A percentile compares a stretch with the other conserved stretches of the same genome.
Evolutionary conservation across 2,888 invertebrate genomes (phyloP).

Genomic region (Caenorhabditis sp.): DNA sequence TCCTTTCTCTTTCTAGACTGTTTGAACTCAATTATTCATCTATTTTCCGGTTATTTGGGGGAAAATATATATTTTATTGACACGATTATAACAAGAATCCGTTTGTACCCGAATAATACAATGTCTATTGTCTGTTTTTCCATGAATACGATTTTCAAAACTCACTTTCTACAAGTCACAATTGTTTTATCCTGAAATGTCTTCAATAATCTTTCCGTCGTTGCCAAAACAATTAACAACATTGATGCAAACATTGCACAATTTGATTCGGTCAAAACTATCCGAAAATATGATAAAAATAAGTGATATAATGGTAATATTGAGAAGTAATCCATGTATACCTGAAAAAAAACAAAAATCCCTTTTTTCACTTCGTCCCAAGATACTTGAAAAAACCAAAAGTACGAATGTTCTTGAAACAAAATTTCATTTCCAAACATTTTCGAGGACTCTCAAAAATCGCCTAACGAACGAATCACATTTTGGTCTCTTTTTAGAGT

Average conservation of each 20-base stretch:
- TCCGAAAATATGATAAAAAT: conserved; percentile 61
- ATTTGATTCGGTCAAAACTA: conserved; percentile 54
- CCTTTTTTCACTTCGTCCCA: too few relatives aligned
- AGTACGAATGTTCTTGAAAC: not conserved
- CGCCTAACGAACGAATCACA: too few relatives aligned
- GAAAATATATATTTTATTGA: too few relatives aligned
- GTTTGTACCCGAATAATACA: not conserved
- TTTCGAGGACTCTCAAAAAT: not conserved
- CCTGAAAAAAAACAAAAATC: conserved; percentile 40
- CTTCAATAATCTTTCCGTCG: conserved; percentile 64
- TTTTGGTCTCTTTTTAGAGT: too few relatives aligned
- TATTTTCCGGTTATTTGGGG: too few relatives aligned
- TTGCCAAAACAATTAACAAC: conserved; percentile 67
- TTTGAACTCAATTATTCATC: too few relatives aligned
- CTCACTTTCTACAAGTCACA: conserved; percentile 45
- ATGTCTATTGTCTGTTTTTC: not conserved
- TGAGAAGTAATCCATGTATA: conserved; percentile 66
- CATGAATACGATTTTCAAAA: too few relatives aligned
- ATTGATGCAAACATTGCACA: conserved; percentile 68
- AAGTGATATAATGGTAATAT: conserved; percentile 63
- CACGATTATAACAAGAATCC: not conserved
- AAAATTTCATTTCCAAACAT: too few relatives aligned
- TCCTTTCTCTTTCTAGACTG: too few relatives aligned
- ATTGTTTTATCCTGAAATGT: conserved; percentile 58
- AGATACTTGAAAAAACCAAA: too few relatives aligned